Evolutionary conservation across 2,888 invertebrate genomes (phyloP), one percentile per base, ranked within the genome.

Genomic region (Athetis lepigone): DNA sequence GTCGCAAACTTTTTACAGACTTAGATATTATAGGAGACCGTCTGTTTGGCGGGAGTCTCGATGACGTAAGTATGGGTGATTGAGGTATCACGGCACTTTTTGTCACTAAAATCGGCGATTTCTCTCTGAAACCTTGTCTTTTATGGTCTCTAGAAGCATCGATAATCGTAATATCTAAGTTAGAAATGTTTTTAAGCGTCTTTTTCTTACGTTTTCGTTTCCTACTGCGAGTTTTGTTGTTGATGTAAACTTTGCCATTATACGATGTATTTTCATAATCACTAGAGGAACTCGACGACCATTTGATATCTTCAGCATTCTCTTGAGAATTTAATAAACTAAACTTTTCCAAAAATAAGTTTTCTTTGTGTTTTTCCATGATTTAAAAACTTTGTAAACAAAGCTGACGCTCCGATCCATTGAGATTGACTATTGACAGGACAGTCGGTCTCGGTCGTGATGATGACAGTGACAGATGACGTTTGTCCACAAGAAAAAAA

Each of bases 241-340:
- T 49, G 36, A 77, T 84, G 39, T 37, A 65, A 13, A 74, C 55
- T 23, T 80, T 81, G 40, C 67, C 78, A 40, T 65, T 61, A 9
- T 23, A 50, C 11, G 76, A 59, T 9, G 70, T 54, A 56, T 88
- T 85, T 77, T 93, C 93, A 55, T 85, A 86, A 29, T 92, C 94
- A 73, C 92, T 93, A 0, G 91, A 90, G 19, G 92, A 90, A 67
- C 92, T 92, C 3, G 86, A 88, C 13, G 93, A 89, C 93, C 93
- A 93, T 61, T 82, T 85, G 25, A 95, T 94, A 61, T 92, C 89
- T 65, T 89, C 89, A n/a, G 70, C 80, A 27, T 84, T 67, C 55
- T 92, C 89, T 85, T 94, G 93, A 2, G 92, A 91, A 74, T 90
- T 89, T 36, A 94, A 70, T 52, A 91, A 70, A 5, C 79, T 64